A percentile compares a stretch with the other conserved stretches of the same genome.
Conservation (phyloP, 2,888 invertebrate species). For the Melieria omissa region DNA sequence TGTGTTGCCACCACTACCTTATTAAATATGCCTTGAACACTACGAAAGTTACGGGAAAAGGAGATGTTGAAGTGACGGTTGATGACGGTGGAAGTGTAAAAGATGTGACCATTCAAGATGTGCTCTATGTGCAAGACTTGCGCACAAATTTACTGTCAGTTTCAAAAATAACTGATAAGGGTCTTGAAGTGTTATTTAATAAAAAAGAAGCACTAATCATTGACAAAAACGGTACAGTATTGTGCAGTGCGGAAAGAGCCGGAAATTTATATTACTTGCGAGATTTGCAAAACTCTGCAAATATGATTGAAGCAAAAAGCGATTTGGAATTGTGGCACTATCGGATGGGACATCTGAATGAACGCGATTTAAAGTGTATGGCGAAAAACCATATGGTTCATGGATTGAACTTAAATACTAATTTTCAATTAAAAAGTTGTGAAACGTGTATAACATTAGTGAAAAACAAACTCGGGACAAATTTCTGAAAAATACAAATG, state of each 20-base stretch:
- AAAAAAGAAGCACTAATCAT: constrained; percentile 25
- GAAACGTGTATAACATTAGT: constrained; percentile 36
- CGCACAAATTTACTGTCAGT: constrained; percentile 42
- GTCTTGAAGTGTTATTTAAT: constrained; percentile 34
- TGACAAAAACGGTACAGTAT: constrained; percentile 24
- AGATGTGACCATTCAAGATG: constrained; percentile 37
- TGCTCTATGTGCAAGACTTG: constrained; percentile 36
- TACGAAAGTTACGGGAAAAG: constrained; percentile 37
- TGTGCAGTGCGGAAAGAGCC: constrained; percentile 32
- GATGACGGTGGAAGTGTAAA: constrained; percentile 6
- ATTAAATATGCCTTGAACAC: too few relatives aligned
- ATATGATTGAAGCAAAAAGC: constrained; percentile 22
- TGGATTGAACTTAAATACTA: constrained; percentile 33
- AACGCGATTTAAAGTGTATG: constrained; percentile 34
- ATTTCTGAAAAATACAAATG: constrained; percentile 30
- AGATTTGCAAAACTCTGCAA: constrained; percentile 18
- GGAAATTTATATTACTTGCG: constrained; percentile 37
- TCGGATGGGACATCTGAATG: constrained; percentile 38
- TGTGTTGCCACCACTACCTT: too few relatives aligned
- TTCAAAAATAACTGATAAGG: constrained; percentile 40
- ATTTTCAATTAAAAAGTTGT: constrained; percentile 33
- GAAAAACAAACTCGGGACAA: constrained; percentile 36
- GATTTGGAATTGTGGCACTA: constrained; percentile 34
- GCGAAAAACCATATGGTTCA: constrained; percentile 14
- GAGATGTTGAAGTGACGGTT: constrained; percentile 30